A percentile compares a stretch with the other conserved stretches of the same genome.
These are phyloP conservation scores for Agrochola macilenta DNA, from an alignment of 2,888 invertebrate genomes.

Conservation along the genomic window DNA sequence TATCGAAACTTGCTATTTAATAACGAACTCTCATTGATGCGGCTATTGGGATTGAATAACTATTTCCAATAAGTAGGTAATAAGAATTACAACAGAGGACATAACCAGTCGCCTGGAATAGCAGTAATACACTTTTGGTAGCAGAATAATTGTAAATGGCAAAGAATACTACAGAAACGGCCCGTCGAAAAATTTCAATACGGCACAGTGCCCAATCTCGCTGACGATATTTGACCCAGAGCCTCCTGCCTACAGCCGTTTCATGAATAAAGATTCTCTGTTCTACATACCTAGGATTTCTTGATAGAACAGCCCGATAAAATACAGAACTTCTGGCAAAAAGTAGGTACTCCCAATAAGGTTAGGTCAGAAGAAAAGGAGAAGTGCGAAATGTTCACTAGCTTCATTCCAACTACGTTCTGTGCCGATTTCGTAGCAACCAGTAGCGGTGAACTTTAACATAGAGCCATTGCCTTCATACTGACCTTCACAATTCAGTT, in stretches of 20 bases:
- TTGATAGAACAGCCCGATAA: not conserved
- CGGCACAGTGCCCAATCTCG: too few relatives aligned
- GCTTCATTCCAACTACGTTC: not conserved
- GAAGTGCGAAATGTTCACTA: not conserved
- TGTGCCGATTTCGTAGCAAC: not conserved
- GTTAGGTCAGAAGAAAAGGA: not conserved
- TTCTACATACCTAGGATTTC: not conserved
- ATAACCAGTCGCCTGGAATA: not conserved
- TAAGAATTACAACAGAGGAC: not conserved
- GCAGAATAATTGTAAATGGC: not conserved
- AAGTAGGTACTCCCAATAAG: not conserved
- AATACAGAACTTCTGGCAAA: not conserved
- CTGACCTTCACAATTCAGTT: not conserved
- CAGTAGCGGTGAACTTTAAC: not conserved
- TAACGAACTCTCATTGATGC: slow-evolving; percentile 11
- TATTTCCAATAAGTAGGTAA: slow-evolving; percentile 22
- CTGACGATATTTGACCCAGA: not conserved
- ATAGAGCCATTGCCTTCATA: too few relatives aligned
- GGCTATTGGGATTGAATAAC: slow-evolving; percentile 21
- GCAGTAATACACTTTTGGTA: too few relatives aligned
- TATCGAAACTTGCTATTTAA: slow-evolving; percentile 30
- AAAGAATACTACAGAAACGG: not conserved
- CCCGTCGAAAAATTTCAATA: not conserved
- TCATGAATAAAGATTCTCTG: not conserved
- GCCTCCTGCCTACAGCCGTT: not conserved